Conservation (phyloP, 2,113 vertebrate genomes). For the Chroicocephalus ridibundus region DNA sequence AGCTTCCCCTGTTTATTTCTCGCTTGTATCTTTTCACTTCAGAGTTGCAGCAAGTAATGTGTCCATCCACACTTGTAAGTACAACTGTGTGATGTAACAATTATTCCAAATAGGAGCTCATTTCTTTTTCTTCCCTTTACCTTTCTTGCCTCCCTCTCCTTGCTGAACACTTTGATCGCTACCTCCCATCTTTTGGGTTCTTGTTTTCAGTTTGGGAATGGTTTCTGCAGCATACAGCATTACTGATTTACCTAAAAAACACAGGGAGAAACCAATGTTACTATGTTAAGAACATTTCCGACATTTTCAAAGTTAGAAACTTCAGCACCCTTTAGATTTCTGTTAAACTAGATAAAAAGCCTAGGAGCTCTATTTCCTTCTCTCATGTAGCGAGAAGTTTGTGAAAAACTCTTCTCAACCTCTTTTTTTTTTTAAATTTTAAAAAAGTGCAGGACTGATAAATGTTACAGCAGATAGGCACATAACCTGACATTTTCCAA, state of each 20-base stretch:
- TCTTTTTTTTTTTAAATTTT: not conserved
- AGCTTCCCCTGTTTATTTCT: not conserved
- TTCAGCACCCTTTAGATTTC: not conserved
- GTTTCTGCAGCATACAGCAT: slow-evolving; percentile 96
- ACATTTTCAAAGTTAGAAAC: not conserved
- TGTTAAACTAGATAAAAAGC: not conserved
- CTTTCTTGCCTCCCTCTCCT: slow-evolving; percentile 93
- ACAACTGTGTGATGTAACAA: not conserved
- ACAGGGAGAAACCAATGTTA: not conserved
- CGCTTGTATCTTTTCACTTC: not conserved
- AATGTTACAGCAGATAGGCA: not conserved
- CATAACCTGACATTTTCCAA: not conserved
- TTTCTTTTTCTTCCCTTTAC: slow-evolving; percentile 98
- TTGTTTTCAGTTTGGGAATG: slow-evolving; percentile 96
- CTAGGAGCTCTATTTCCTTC: not conserved
- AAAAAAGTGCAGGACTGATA: not conserved
- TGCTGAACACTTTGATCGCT: slow-evolving; percentile 85
- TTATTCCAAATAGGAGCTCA: not conserved
- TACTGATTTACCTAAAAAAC: slow-evolving; percentile 85
- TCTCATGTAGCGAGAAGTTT: not conserved
- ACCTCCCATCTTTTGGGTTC: slow-evolving; percentile 89
- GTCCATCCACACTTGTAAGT: not conserved
- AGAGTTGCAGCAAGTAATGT: not conserved
- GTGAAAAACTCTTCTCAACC: not conserved
- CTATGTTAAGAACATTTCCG: not conserved